phyloP scores from a whole-genome alignment of 1,140 invertebrate species.

The Periplaneta americana region DNA sequence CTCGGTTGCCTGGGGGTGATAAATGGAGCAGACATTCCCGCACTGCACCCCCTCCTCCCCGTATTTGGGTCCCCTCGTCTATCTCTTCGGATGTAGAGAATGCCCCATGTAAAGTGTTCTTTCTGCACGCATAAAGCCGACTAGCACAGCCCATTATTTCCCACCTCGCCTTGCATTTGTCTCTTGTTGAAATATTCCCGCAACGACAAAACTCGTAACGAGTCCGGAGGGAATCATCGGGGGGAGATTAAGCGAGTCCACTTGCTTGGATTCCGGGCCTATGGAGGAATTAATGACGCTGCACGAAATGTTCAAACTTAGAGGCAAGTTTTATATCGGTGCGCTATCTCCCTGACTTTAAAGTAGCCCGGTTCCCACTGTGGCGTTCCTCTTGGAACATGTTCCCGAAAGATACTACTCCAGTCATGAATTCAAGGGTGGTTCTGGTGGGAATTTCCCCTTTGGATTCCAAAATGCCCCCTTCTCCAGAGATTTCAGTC shows the following conservation, averaged over 20 bases:
- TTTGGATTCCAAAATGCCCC: too few relatives aligned
- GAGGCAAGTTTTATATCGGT: neutral
- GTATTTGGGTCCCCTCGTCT: neutral
- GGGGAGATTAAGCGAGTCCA: slow-evolving; percentile 3
- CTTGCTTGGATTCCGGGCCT: neutral
- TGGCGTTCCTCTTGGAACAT: too few relatives aligned
- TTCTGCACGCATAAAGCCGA: slow-evolving; percentile 13
- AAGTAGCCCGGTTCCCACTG: too few relatives aligned
- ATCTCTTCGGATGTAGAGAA: neutral
- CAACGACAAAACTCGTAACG: slow-evolving; percentile 10
- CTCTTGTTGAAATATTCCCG: slow-evolving; percentile 1
- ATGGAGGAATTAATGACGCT: neutral
- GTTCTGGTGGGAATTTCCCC: too few relatives aligned
- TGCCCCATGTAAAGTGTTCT: slow-evolving; percentile 7
- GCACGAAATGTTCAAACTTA: neutral
- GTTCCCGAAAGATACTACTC: too few relatives aligned
- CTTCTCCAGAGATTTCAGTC: too few relatives aligned
- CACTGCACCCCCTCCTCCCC: neutral
- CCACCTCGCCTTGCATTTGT: neutral
- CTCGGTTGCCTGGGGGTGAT: neutral
- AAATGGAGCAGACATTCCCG: neutral
- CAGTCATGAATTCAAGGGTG: too few relatives aligned
- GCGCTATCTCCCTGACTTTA: too few relatives aligned
- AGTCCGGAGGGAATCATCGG: slow-evolving; percentile 8
- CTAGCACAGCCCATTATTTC: slow-evolving; percentile 6